Evolutionary conservation across 2,797 vertebrate genomes (phyloP).

Genomic region (Ctenosaura bakeri): DNA sequence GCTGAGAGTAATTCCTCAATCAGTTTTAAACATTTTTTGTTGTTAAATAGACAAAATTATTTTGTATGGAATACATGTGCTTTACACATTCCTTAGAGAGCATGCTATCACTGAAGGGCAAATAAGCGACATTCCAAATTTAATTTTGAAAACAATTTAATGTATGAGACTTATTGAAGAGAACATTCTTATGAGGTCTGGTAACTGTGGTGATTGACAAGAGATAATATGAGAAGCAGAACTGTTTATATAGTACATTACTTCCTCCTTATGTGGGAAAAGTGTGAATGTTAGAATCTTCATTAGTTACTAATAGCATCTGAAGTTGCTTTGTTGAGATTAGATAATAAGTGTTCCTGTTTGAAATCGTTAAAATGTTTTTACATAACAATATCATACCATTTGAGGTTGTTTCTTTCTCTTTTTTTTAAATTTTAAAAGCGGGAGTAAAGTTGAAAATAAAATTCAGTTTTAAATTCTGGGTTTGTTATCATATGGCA

Average conservation of each 20-base stretch:
- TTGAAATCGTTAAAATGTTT: not conserved
- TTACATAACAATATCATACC: not conserved
- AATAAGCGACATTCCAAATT: not conserved
- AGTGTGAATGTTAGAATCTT: constrained; percentile 2
- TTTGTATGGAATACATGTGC: not conserved
- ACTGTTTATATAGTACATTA: not conserved
- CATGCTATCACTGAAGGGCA: not conserved
- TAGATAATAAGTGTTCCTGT: not conserved
- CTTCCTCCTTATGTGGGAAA: not conserved
- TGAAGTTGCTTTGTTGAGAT: not conserved
- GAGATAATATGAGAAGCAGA: not conserved
- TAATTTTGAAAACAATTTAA: constrained; percentile 4
- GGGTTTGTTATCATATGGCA: not conserved
- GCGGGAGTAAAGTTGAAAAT: not conserved
- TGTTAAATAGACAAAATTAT: not conserved
- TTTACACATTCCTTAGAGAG: not conserved
- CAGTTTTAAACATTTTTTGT: not conserved
- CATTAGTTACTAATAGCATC: not conserved
- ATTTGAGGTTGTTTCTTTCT: not conserved
- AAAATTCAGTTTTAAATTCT: not conserved
- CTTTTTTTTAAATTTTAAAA: not conserved
- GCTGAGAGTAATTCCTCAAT: not conserved
- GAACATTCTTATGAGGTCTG: not conserved
- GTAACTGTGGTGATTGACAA: not conserved
- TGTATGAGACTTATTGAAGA: not conserved